Conservation (phyloP, 2,797 vertebrate genomes). For the Pithecia hirsuta region DNA sequence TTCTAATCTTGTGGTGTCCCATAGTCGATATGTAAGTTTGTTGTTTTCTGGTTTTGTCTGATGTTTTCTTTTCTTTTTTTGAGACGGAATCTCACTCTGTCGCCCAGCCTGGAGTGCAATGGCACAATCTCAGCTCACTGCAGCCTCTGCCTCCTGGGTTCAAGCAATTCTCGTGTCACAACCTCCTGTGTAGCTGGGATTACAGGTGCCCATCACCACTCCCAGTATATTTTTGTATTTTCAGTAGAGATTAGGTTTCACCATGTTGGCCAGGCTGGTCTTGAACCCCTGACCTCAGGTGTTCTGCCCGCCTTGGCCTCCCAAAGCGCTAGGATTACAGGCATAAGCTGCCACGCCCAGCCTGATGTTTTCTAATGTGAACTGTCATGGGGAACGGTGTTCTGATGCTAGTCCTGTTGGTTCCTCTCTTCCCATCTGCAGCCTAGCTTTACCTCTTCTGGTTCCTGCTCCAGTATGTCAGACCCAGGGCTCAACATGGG, state of each 20-base stretch:
- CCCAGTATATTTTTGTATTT: background rate
- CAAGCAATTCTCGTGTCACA: background rate
- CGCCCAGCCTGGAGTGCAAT: background rate
- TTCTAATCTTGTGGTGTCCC: conserved; percentile 84
- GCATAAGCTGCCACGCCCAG: background rate
- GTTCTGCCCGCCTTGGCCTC: background rate
- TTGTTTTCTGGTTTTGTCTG: background rate
- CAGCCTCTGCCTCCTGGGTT: background rate
- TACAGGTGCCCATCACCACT: background rate
- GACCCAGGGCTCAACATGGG: conserved; percentile 89
- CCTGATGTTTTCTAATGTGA: background rate
- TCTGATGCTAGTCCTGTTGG: background rate
- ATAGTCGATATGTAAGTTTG: conserved; percentile 91
- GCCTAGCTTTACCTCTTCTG: conserved; percentile 96
- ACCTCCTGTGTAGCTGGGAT: background rate
- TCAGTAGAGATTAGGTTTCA: background rate
- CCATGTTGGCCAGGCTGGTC: background rate
- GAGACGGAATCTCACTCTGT: background rate
- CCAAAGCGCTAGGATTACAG: background rate
- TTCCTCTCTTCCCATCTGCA: conserved; percentile 77
- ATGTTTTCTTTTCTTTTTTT: background rate
- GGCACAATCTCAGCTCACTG: background rate
- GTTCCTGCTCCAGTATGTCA: conserved; percentile 95
- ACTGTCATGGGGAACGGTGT: rapidly evolving
- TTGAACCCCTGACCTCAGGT: background rate